Base-by-base conservation (phyloP, 2,113 vertebrate genomes). In the Lophotis ruficrista region DNA sequence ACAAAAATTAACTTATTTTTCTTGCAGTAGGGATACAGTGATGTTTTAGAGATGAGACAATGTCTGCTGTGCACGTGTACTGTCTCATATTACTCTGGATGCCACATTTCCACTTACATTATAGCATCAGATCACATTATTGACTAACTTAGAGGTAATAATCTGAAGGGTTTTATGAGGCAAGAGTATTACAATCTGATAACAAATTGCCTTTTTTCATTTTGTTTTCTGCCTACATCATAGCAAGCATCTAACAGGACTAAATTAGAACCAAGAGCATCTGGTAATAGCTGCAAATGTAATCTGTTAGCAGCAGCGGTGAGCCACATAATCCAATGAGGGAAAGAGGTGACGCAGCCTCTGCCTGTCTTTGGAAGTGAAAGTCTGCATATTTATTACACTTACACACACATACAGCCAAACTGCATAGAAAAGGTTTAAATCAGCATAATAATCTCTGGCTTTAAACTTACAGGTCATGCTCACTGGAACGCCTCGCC, bases 401-500 rank as follows among this genome's bases (percentile, higher is more conserved):
- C 25, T 88, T 51, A 73, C 20, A 57, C 20, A 54, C 19, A 33
- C 2, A 1, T 3, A 31, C 10, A 80, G 16, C 43, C 48, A 70
- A 81, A 78, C 54, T 54, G 28, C 3, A 1, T 12, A 72, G 64
- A 47, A 82, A 77, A 56, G 6, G 10, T 79, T 89, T 66, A 61
- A 83, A 61, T 53, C 15, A 82, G 15, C 35, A 17, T 25, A 28
- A 61, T 62, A 17, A 6, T 19, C 25, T 72, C 64, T 91, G 47
- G 15, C 57, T 76, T 85, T 79, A 84, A 94, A 57, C 3, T 20
- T 47, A 22, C 1, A 61, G 27, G 65, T 70, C 60, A 87, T 37
- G 27, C 21, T n/a, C 0, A 0, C 16, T 56, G 54, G 37, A 85
- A 38, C 9, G 33, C 10, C 33, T 76, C 3, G 0, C 17, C n/a